Conservation (phyloP, 2,113 vertebrate genomes). For the Microtus pennsylvanicus region DNA sequence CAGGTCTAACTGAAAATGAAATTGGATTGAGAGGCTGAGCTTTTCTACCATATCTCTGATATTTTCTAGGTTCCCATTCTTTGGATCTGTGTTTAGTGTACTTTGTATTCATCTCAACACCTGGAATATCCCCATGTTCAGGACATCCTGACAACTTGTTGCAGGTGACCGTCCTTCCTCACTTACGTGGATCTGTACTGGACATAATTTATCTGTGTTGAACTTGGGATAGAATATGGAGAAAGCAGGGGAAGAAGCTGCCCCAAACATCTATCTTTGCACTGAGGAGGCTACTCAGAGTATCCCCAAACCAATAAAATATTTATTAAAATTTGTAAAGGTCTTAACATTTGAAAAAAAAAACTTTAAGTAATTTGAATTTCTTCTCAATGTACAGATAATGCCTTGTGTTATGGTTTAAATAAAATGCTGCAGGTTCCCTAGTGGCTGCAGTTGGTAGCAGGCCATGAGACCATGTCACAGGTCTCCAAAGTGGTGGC, state of each 20-base stretch:
- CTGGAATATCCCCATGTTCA: not conserved
- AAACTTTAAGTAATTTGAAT: not conserved
- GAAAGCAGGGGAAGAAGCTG: not conserved
- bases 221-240: not conserved
- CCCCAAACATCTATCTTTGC: not conserved
- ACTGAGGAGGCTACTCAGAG: not conserved
- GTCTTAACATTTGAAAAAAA: not conserved
- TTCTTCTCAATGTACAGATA: not conserved
- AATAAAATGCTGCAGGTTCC: too few relatives aligned
- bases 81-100: not conserved
- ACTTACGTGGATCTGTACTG: not conserved
- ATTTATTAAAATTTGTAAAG: not conserved
- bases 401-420: not conserved
- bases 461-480: too few relatives aligned
- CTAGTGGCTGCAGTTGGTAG: too few relatives aligned
- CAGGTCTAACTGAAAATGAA: not conserved
- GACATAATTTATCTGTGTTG: not conserved
- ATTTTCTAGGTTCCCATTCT: not conserved
- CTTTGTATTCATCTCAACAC: not conserved
- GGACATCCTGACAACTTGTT: not conserved
- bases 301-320: not conserved
- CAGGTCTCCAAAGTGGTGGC: too few relatives aligned
- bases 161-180: not conserved
- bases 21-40: fast-evolving
- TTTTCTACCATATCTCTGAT: not conserved